Evolutionary conservation across 2,113 vertebrate genomes (phyloP).

Genomic region (Alectura lathami): DNA sequence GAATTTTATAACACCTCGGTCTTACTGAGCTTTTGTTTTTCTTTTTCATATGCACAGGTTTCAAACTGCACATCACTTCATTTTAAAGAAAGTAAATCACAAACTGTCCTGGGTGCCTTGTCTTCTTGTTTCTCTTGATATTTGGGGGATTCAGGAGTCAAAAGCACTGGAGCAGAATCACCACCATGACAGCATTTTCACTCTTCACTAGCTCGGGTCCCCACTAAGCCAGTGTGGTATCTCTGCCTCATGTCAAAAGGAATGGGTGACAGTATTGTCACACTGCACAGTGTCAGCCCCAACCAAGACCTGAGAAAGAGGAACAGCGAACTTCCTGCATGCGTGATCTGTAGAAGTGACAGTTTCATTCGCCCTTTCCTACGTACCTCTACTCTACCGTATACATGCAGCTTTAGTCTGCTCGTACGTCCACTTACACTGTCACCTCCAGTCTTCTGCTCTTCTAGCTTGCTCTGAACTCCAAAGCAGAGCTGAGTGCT

Average conservation of each 20-base stretch:
- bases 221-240: background rate
- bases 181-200: conserved; percentile 37
- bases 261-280: background rate
- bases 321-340: background rate
- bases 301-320: background rate
- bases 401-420: background rate
- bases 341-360: background rate
- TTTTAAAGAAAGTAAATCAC: background rate
- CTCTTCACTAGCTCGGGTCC: background rate
- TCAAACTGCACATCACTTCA: background rate
- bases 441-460: background rate
- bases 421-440: background rate
- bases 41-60: background rate
- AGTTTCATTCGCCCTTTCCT: background rate
- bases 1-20: background rate
- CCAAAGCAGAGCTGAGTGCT: background rate
- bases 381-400: background rate
- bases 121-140: background rate
- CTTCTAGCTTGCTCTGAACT: background rate
- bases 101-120: background rate
- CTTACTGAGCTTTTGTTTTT: background rate
- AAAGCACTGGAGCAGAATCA: background rate
- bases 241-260: conserved; percentile 14
- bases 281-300: background rate
- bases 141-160: background rate